Evolutionary conservation across 2,888 invertebrate genomes (phyloP), one percentile per base, ranked within the genome.

Genomic region (Machimus atricapillus): DNA sequence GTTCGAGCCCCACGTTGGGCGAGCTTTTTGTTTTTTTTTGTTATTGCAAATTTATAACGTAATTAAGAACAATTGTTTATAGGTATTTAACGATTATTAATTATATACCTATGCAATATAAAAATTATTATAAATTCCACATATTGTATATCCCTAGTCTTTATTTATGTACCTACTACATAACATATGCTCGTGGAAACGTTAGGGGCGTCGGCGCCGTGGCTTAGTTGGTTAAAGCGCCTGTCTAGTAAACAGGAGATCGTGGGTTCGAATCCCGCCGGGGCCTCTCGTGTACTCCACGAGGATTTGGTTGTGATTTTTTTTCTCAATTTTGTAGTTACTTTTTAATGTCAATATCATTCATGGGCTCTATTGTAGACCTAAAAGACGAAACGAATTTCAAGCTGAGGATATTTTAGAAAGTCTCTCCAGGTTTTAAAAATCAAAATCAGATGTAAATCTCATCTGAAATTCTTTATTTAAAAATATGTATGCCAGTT

Each of bases 1-100:
- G 92, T 92, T 91, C 91, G 91, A 91, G 91, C 91, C 91, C 91
- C 91, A 91, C 91, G 91, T 91, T 91, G 91, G 91, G 91, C 91
- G 91, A 66, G 91, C 23, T 27, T 58, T 58, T 66, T n/a, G n/a
- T n/a, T n/a, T n/a, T n/a, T n/a, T n/a, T n/a, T n/a, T n/a, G n/a
- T 66, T 27, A 27, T 8, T 66, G n/a, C n/a, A 52, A 19, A 52
- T 52, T n/a, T 34, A 7, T 34, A 34, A 7, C 34, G 7, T 34
- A 34, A 7, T 34, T 34, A 34, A 4, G 6, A 46, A 46, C 2
- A n/a, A 52, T 52, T 46, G 16, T n/a, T 16, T 16, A 52, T n/a
- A n/a, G n/a, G n/a, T n/a, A 1, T n/a, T 34, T 34, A 34, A 34
- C 12, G 1, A 12, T 12, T 12, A 40, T 12, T 40, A 12, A 12